Conservation (phyloP, 2,113 vertebrate species). For the Vulpes vulpes region DNA sequence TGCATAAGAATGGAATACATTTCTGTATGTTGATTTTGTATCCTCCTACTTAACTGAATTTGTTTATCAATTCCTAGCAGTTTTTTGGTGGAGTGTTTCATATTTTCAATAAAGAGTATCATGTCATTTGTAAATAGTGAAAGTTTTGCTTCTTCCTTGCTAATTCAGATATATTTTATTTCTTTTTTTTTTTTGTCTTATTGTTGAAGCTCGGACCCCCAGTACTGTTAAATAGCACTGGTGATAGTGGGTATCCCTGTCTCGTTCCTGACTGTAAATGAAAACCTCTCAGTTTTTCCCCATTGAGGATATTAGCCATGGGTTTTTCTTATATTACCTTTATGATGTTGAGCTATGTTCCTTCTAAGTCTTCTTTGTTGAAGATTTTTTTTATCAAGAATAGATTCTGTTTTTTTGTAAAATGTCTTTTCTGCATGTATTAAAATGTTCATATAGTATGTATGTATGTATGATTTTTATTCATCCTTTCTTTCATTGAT, state of each 20-base stretch:
- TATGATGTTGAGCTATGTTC: not conserved
- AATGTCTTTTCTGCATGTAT: not conserved
- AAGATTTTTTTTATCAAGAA: not conserved
- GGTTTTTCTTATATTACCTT: not conserved
- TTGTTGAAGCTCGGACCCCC: not conserved
- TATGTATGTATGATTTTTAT: too few relatives aligned
- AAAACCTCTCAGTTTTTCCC: not conserved
- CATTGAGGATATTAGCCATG: not conserved
- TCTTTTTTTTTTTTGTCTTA: not conserved
- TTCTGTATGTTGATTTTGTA: not conserved
- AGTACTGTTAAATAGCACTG: not conserved
- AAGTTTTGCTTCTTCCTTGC: not conserved
- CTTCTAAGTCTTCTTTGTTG: not conserved
- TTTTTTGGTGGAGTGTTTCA: not conserved
- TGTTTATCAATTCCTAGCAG: not conserved
- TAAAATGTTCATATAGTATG: not conserved
- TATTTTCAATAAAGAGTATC: not conserved
- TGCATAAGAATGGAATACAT: not conserved
- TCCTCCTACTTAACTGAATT: not conserved
- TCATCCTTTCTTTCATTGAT: not conserved
- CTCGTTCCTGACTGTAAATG: not conserved
- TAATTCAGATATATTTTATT: not conserved
- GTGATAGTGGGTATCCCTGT: not conserved
- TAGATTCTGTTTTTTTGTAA: not conserved
- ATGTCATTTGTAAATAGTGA: not conserved